Conservation (phyloP, 2,113 vertebrate genomes). For the Anguilla rostrata region DNA sequence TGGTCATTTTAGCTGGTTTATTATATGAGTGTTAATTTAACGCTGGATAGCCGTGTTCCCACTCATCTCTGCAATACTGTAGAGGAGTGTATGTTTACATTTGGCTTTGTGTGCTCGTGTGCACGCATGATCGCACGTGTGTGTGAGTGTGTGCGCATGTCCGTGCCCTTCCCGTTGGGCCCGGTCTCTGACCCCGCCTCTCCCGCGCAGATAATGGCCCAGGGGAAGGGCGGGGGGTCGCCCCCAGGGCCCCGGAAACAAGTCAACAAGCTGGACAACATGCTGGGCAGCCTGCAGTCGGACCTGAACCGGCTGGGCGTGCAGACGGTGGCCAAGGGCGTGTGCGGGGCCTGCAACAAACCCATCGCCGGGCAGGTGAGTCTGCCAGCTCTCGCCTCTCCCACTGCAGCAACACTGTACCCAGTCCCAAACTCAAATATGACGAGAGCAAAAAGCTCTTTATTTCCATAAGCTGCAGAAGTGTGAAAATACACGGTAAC, state of each 20-base stretch:
- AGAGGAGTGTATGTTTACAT: background rate
- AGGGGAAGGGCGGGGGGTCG: conserved; percentile 79
- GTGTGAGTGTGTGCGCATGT: background rate
- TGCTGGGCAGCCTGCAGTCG: conserved; percentile 95
- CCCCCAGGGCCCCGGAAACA: conserved; percentile 79
- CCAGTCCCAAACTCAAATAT: no score
- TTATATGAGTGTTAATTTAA: background rate
- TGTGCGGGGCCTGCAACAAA: conserved; percentile 96
- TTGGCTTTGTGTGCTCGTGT: background rate
- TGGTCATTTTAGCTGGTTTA: background rate
- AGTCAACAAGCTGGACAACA: conserved; percentile 96
- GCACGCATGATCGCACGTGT: background rate
- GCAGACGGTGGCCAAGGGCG: conserved; percentile 93
- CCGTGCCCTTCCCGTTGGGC: conserved; percentile 2
- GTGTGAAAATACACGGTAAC: background rate
- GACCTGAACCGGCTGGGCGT: conserved; percentile 96
- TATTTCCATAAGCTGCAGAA: no score
- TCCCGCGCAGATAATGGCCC: conserved; percentile 85
- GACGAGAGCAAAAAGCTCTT: no score
- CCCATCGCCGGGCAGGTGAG: conserved; percentile 96
- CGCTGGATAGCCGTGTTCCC: background rate
- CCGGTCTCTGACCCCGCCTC: background rate
- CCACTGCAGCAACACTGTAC: background rate
- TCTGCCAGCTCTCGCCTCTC: background rate
- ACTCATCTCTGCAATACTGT: background rate